Base-by-base conservation (phyloP, 1,140 invertebrate genomes). In the Liolophura sinensis region DNA sequence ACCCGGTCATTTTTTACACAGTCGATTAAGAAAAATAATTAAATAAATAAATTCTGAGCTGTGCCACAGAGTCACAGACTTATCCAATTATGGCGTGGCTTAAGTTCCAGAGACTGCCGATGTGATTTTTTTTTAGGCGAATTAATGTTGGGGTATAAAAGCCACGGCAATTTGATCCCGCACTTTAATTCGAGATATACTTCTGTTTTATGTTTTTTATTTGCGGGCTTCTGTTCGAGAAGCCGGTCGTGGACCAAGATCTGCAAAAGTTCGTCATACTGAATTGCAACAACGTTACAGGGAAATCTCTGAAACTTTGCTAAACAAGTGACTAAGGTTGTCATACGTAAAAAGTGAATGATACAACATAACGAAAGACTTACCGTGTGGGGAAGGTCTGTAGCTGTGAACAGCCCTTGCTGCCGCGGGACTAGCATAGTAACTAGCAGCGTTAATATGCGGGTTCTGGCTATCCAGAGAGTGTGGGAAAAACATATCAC, bases 401-500 rank as follows among this genome's bases (percentile, higher is more conserved):
- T 77, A 77, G 9, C 70, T 58, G 18, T 72, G 72, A 67, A 74
- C 70, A 7, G 75, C 71, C 14, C 70, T 27, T 9, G 69, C 69
- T 12, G 70, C 70, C n/a, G 64, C 50, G 16, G 71, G 48, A 1
- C 62, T 55, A 48, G 70, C 65, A 64, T 73, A 74, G 52, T 73
- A 73, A 59, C 69, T 64, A 0, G 65, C 64, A 3, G 62, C 67
- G 46, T 70, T 72, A 62, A 74, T 70, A 48, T 71, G 71, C 15
- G 68, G 56, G 40, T 67, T 52, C 52, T 73, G 71, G 7, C 67
- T 68, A 16, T 78, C 76, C 62, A 75, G 60, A 31, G 72, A 59
- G 54, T 75, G 76, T 7, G 76, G 72, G 49, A 73, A 72, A 64
- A 78, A 78, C 73, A 77, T 75, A 65, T 78, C 76, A 58, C 76